Base-by-base conservation (phyloP, 2,113 vertebrate genomes). In the Scortum barcoo region DNA sequence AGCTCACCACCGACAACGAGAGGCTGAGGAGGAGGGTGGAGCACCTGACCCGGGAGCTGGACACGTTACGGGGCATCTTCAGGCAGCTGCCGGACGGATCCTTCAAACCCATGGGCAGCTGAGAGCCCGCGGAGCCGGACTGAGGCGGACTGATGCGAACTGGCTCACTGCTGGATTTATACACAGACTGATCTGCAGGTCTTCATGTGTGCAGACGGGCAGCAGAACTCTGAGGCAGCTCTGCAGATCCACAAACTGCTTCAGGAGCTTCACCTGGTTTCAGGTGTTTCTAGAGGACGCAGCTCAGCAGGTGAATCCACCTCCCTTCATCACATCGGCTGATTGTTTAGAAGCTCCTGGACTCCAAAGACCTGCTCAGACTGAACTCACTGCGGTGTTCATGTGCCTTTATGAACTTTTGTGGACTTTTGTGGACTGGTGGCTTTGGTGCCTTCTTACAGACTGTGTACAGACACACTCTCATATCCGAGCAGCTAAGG, bases 51-150 rank as follows among this genome's bases (percentile, higher is more conserved):
- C 96, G 97, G 3, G 98, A 99, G 90, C 96, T 99, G 92, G 97
- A 99, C 94, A 97, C 98, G 46, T 93, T 99, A 86, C 95, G 98
- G 90, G 98, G 97, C 73, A 97, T 99, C 96, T 99, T 99, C 95
- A 94, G 98, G 26, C 98, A 99, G 93, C 96, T 98, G 73, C 98
- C 98, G 5, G 97, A 99, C 93, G 97, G 96, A 44, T 97, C 97
- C 56, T 96, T 97, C 94, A 98, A 98, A 91, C 96, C 96, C 85
- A 95, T 97, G 97, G 96, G 97, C 91, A 97, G 95, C 95, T 98
- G 97, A 85, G 78, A 44, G 74, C 30, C 54, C 24, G 7, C 58
- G 46, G 80, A 78, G 40, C 86, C 84, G 36, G 76, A 24, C 46
- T n/a, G 48, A 76, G 20, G 14, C 44, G 19, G 57, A 71, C 78